Evolutionary conservation across 2,797 vertebrate genomes (phyloP), one percentile per base, ranked within the genome.

Genomic region (Salarias fasciatus): DNA sequence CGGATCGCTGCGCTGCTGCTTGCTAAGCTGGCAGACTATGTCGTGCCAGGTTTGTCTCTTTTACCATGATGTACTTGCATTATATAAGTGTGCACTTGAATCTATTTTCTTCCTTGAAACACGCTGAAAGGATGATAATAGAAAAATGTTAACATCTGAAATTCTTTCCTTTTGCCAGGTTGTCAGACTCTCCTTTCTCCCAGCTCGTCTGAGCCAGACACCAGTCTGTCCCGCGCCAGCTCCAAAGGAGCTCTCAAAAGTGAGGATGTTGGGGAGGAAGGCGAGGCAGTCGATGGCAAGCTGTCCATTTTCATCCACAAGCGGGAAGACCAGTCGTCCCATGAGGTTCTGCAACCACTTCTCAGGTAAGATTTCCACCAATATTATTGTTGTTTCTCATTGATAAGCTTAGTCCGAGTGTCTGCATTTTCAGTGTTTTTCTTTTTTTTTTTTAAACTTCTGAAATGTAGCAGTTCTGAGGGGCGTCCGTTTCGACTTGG

Each of bases 291-390:
- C 50, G 98, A 99, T 72, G 98, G 98, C 55, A 99, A 99, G 72
- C 95, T 99, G 5, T 99, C 98, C 2, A 98, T 99, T 86, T 99
- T 98, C 43, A 99, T 99, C 80, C 96, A 99, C 78, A 99, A 99
- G 80, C 89, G 98, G 67, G 97, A 99, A 86, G 98, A 99, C 70
- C 98, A 99, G 78, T 99, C 98, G 11, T 99, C 98, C 53, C 98
- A 99, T 47, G 98, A 99, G 86, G 98, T 99, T 63, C 94, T 99
- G 29, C 98, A 99, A 57, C 98, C 98, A 0, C 91, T 99, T 53
- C 92, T 99, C 24, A 99, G 98, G 98, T 99, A 91, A 76, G 42
- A 36, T 40, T 43, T 11, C 8, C 12, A 0, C 24, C 24, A 2
- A 44, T 45, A 5, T 43, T 3, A n/a, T 15, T 41, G 9, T 53